Conservation (phyloP, 2,797 vertebrate species). For the Arnoldichthys spilopterus region DNA sequence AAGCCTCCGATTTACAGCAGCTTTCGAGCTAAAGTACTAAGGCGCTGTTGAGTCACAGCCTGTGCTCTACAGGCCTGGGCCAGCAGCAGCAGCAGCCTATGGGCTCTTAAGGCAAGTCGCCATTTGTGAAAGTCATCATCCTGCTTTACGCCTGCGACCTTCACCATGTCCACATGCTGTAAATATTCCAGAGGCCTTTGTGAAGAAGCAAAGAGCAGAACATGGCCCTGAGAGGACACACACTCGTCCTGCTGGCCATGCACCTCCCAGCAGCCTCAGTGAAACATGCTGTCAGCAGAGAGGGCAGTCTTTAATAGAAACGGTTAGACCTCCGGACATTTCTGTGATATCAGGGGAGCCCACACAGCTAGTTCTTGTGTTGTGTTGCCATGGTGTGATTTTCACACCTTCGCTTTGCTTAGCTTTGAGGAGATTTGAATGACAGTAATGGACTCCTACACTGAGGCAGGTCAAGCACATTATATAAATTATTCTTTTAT, state of each 20-base stretch:
- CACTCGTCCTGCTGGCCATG: not conserved
- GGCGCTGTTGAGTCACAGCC: conserved; percentile 44
- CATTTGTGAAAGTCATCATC: conserved; percentile 82
- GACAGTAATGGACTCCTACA: conserved; percentile 18
- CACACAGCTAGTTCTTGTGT: conserved; percentile 9
- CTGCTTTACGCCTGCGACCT: conserved; percentile 77
- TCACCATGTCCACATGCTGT: conserved; percentile 79
- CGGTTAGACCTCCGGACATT: not conserved
- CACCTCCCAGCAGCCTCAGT: not conserved
- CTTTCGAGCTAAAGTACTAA: conserved; percentile 47
- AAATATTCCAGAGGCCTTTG: conserved; percentile 72
- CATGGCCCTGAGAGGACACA: conserved; percentile 46
- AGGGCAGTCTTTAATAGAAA: not conserved
- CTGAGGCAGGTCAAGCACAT: conserved; percentile 25
- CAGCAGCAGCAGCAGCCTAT: conserved; percentile 24
- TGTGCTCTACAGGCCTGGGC: conserved; percentile 30
- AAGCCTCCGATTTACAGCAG: conserved; percentile 47
- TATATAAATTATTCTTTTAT: conserved; percentile 19
- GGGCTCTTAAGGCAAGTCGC: conserved; percentile 51
- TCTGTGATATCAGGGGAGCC: conserved; percentile 33
- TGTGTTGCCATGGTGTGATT: conserved; percentile 13
- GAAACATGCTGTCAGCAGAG: not conserved
- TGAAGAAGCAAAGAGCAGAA: conserved; percentile 56
- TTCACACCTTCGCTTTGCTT: conserved; percentile 30
- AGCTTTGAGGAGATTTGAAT: conserved; percentile 15